Evolutionary conservation across 2,888 invertebrate species (phyloP).

Genomic region (Leptinotarsa haldemani): DNA sequence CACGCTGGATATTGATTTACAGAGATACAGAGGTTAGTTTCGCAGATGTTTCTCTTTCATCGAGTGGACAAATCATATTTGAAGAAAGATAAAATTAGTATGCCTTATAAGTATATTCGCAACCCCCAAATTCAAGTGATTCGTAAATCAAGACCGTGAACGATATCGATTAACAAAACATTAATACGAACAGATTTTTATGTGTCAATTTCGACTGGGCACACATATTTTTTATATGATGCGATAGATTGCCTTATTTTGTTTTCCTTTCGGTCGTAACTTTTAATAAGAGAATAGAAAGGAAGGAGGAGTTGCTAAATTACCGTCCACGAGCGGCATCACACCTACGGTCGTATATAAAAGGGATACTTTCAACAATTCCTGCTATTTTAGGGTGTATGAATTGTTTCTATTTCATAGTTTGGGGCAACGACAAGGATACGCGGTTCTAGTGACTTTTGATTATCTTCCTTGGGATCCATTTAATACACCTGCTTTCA

Average conservation of each 20-base stretch:
- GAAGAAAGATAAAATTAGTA: too few species aligned
- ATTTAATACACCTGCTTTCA: too few species aligned
- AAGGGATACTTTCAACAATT: constrained; percentile 43
- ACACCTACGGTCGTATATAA: constrained; percentile 45
- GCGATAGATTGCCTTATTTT: constrained; percentile 44
- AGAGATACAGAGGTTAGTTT: too few species aligned
- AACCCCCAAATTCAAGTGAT: too few species aligned
- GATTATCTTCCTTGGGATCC: too few species aligned
- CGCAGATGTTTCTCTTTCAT: too few species aligned
- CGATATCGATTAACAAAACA: constrained; percentile 22
- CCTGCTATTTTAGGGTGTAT: background rate
- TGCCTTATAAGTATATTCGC: too few species aligned
- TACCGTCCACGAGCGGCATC: constrained; percentile 39
- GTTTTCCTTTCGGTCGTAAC: constrained; percentile 53
- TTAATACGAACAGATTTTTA: background rate
- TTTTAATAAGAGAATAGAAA: constrained; percentile 51
- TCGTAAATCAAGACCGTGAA: background rate
- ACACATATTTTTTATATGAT: background rate
- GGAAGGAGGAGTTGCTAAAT: constrained; percentile 45
- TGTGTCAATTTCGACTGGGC: background rate
- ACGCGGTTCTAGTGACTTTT: too few species aligned
- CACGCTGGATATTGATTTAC: too few species aligned
- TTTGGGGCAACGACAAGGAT: too few species aligned
- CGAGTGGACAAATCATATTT: too few species aligned
- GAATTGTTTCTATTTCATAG: background rate